These are phyloP conservation scores for Myrmophylax atrothorax DNA, from an alignment of 2,113 vertebrate species.

Conservation along the genomic window DNA sequence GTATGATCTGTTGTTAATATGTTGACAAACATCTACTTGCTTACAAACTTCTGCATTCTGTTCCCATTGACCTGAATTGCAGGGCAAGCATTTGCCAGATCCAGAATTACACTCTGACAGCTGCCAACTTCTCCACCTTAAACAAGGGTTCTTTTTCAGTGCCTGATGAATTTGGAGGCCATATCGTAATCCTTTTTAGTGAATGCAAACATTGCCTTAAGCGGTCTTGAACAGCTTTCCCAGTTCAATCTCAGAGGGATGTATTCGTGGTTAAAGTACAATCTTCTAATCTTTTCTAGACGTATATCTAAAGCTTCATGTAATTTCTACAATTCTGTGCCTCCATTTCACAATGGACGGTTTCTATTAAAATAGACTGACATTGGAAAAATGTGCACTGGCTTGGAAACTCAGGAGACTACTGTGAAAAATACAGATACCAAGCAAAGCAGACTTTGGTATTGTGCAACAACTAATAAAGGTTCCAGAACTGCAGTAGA, in stretches of 20 bases:
- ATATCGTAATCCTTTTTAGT: not conserved
- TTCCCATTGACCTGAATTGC: not conserved
- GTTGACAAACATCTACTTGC: not conserved
- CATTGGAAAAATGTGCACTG: not conserved
- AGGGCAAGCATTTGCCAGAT: not conserved
- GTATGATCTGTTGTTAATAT: not conserved
- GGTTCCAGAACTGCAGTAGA: not conserved
- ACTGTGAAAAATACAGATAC: not conserved
- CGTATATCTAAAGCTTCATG: not conserved
- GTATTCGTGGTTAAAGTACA: not conserved
- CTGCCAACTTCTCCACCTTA: not conserved
- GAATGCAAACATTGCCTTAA: not conserved
- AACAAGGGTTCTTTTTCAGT: not conserved
- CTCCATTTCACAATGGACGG: not conserved
- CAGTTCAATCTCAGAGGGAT: not conserved
- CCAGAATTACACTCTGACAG: not conserved
- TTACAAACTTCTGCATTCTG: not conserved
- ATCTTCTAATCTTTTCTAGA: not conserved
- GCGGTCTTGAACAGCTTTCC: not conserved
- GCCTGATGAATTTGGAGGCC: not conserved
- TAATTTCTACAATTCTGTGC: not conserved
- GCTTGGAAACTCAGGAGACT: not conserved
- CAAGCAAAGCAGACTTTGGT: not conserved
- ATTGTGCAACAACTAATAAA: not conserved
- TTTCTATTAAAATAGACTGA: not conserved